Evolutionary conservation across 2,888 invertebrate genomes (phyloP).

Genomic region (Bugulina stolonifera): DNA sequence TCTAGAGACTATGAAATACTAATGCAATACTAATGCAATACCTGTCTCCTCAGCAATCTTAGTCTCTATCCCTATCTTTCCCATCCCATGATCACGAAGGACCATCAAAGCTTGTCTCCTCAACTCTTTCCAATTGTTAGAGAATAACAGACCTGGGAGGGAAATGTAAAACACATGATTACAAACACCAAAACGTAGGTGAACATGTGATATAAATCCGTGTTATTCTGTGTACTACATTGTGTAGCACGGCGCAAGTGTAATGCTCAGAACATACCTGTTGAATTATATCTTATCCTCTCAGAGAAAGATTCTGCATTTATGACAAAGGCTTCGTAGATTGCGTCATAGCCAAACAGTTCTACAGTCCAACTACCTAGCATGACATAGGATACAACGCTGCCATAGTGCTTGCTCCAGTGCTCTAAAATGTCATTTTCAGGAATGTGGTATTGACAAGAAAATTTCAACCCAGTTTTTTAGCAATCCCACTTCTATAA

Average conservation of each 20-base stretch:
- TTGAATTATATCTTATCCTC: too few species aligned
- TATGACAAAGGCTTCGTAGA: not conserved
- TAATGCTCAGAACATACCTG: too few species aligned
- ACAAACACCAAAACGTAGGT: too few species aligned
- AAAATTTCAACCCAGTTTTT: not conserved
- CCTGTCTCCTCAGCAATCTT: constrained; percentile 9
- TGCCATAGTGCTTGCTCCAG: constrained; percentile 2
- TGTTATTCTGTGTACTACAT: too few species aligned
- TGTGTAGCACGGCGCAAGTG: too few species aligned
- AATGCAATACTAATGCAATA: too few species aligned
- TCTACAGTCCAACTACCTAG: not conserved
- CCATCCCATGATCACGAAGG: not conserved
- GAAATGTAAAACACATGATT: too few species aligned
- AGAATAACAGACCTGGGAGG: not conserved
- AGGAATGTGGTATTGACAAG: not conserved
- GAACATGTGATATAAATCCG: too few species aligned
- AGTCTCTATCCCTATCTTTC: not conserved
- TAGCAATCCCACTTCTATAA: too few species aligned
- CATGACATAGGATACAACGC: not conserved
- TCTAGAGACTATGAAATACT: too few species aligned
- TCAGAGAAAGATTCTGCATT: not conserved
- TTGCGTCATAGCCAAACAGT: constrained; percentile 1
- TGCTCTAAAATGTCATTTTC: not conserved
- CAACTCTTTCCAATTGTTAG: not conserved
- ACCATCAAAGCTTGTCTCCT: not conserved